Evolutionary conservation across 2,797 vertebrate genomes (phyloP), one percentile per base, ranked within the genome.

Genomic region (Lepidocolaptes lacrymiger): DNA sequence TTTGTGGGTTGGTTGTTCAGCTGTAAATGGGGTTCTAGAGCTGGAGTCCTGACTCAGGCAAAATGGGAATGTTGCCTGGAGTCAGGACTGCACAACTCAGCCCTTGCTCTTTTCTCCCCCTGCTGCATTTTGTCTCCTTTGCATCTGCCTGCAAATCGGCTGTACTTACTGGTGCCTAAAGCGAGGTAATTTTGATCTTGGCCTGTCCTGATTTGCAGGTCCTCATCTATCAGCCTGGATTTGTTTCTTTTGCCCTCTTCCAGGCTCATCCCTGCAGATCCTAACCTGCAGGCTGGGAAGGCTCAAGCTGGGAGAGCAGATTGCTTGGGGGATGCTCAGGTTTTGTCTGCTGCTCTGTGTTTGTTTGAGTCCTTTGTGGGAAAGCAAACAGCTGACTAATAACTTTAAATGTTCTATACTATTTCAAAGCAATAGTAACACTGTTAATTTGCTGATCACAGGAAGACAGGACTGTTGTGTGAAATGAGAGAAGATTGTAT

Each of bases 231-330:
- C 88, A 77, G 32, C 30, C 56, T 66, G 22, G 27, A 46, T 63
- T 59, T 93, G 71, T 95, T 96, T 92, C 90, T 66, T 69, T 72
- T 92, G 36, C 71, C 12, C 72, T 34, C 67, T 84, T 96, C 16
- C 4, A 15, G 93, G 92, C 37, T 93, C 88, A 66, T 80, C 85
- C 95, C 83, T 95, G 79, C 87, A 89, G 88, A 69, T 92, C 75
- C 41, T 51, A 12, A 48, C 87, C 61, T 89, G 56, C 63, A 88
- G 91, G 90, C 49, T n/a, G 51, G 84, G 90, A 92, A 64, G 88
- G 28, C 74, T 83, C 41, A 10, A 80, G 64, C 80, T 48, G 63
- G 64, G 69, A 76, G 91, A 88, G 63, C 67, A 95, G 77, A 73
- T 94, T 4, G 37, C 83, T 93, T 61, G 62, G 91, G 82, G 75